phyloP scores from a whole-genome alignment of 2,113 vertebrate species.

The Labeo catla region DNA sequence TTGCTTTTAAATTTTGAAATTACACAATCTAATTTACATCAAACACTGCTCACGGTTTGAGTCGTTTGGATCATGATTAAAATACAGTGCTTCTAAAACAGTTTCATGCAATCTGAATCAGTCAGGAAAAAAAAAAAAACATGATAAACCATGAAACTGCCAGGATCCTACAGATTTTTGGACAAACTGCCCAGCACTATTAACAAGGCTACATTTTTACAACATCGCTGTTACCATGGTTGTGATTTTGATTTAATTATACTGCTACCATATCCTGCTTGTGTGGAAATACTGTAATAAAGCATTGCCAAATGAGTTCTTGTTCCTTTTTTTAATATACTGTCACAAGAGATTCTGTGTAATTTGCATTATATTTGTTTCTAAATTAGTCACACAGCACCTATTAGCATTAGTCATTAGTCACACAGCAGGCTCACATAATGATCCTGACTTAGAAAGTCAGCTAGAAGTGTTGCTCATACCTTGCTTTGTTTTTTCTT shows the following conservation, averaged over 20 bases:
- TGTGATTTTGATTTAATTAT: not conserved
- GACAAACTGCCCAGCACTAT: too few relatives aligned
- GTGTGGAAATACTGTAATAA: not conserved
- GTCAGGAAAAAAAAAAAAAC: too few relatives aligned
- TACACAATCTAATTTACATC: too few relatives aligned
- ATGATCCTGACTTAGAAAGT: not conserved
- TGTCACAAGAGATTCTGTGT: not conserved
- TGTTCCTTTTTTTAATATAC: not conserved
- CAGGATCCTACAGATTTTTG: too few relatives aligned
- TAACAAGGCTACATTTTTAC: not conserved
- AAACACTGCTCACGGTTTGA: too few relatives aligned
- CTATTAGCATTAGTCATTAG: conserved; percentile 13
- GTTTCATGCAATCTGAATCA: too few relatives aligned
- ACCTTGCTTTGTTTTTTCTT: conserved; percentile 75
- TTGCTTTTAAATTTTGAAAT: too few relatives aligned
- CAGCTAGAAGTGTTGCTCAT: conserved; percentile 44
- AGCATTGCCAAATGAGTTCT: not conserved
- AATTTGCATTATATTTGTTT: not conserved
- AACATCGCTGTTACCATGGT: not conserved
- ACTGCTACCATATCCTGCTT: too few relatives aligned
- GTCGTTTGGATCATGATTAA: too few relatives aligned
- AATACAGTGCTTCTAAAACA: too few relatives aligned
- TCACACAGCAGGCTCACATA: conserved; percentile 23
- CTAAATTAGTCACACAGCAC: conserved; percentile 3
- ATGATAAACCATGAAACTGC: too few relatives aligned